Base-by-base conservation (phyloP, 1,140 invertebrate genomes). In the Chrysomallon squamiferum region DNA sequence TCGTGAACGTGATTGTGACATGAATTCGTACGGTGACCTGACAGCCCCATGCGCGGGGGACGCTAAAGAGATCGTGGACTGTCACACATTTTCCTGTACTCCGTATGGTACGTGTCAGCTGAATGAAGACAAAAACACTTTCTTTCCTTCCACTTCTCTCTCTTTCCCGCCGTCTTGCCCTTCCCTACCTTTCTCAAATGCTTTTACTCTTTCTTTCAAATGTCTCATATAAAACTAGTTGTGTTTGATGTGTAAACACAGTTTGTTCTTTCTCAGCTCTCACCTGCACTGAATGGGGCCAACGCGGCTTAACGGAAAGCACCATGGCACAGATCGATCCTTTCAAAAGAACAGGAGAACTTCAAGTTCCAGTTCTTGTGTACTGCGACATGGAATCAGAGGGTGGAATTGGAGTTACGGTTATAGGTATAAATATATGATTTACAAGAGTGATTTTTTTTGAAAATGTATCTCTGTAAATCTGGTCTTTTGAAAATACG, bases 1-100 rank as follows among this genome's bases (percentile, higher is more conserved):
- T 50, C 89, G 95, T 6, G 88, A 59, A 9, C 71, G 79, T 33
- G 63, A 65, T n/a, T 83, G 81, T 66, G 68, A 82, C 66, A 69
- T 70, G 67, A 64, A 50, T 1, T 72, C 76, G 13, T 71, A 78
- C 52, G 75, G 76, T 7, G 61, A 80, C 59, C 58, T 77, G 5
- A 80, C 78, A n/a, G 71, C 70, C 11, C 75, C 76, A 11, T 80
- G 78, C 58, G 43, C 59, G n/a, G 75, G 75, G 20, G 49, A 49
- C 20, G 47, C 22, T 38, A 54, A 50, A 3, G 63, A 71, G 25
- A 62, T 49, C 0, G 63, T 56, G 15, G 59, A 67, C n/a, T 80
- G 78, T 62, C 73, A 79, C 59, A 73, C 68, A 4, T 79, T 72
- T 41, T 11, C 60, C 6, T 80, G 78, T 59, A 62, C 49, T 5